Conservation (phyloP, 1,140 invertebrate genomes). For the Drosophila lacteicornis region DNA sequence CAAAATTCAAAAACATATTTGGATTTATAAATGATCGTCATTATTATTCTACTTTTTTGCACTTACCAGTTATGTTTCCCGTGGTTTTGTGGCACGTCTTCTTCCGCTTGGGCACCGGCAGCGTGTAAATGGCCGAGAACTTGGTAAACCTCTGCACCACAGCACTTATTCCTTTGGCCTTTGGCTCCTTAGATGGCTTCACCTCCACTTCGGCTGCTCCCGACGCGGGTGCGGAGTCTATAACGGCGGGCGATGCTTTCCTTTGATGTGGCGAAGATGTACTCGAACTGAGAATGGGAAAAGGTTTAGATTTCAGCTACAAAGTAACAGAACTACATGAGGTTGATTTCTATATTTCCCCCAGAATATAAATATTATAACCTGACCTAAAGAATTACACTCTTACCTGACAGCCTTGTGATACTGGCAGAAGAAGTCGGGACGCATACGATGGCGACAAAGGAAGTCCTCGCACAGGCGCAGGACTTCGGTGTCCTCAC, state of each 20-base stretch:
- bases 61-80: slow-evolving; percentile 72
- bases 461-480: slow-evolving; percentile 88
- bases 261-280: slow-evolving; percentile 68
- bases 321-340: background rate
- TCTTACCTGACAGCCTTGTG: slow-evolving; percentile 81
- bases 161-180: slow-evolving; percentile 21
- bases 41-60: background rate
- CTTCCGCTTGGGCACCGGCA: slow-evolving; percentile 74
- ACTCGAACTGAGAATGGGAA: slow-evolving; percentile 39
- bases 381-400: no score
- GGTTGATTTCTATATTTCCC: no score
- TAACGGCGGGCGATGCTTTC: slow-evolving; percentile 44
- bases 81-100: slow-evolving; percentile 66
- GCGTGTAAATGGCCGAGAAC: slow-evolving; percentile 80
- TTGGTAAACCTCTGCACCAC: slow-evolving; percentile 74
- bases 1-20: no score
- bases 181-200: slow-evolving; percentile 35
- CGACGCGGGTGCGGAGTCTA: slow-evolving; percentile 6
- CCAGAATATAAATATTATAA: background rate
- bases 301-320: background rate
- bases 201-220: slow-evolving; percentile 8
- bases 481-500: slow-evolving; percentile 84
- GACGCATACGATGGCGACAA: slow-evolving; percentile 87
- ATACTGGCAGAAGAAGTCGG: slow-evolving; percentile 88
- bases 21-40: no score